A percentile compares a stretch with the other conserved stretches of the same genome.
Evolutionary conservation across 2,888 invertebrate genomes (phyloP).

Genomic region (Trichacis sp.): DNA sequence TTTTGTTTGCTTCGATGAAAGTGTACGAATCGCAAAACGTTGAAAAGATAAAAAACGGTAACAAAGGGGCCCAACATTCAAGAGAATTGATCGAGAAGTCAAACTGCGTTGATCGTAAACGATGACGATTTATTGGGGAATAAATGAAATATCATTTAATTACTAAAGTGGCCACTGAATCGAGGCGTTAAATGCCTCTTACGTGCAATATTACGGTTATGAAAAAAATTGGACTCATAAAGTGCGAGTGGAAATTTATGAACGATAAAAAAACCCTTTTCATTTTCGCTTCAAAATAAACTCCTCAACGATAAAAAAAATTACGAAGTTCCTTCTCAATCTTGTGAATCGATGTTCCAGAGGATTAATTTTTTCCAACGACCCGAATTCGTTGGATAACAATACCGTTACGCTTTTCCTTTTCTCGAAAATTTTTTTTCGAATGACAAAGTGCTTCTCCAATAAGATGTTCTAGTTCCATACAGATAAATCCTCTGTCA

Average conservation of each 20-base stretch:
- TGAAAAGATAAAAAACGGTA: not conserved
- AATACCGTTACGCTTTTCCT: no score
- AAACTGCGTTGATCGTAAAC: not conserved
- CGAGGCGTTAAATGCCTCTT: no score
- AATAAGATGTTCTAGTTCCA: no score
- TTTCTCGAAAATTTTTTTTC: no score
- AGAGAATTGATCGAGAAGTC: not conserved
- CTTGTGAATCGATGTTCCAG: no score
- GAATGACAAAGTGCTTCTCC: no score
- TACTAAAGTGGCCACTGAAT: not conserved
- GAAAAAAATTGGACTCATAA: not conserved
- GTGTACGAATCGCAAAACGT: not conserved
- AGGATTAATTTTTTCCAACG: no score
- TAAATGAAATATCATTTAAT: not conserved
- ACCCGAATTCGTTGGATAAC: no score
- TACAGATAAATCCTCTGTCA: no score
- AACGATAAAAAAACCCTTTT: no score
- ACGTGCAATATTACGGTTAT: no score
- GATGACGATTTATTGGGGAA: constrained; percentile 2
- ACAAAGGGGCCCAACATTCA: not conserved
- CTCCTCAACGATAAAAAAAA: not conserved
- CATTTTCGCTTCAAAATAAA: not conserved
- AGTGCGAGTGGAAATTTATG: not conserved
- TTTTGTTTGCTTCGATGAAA: not conserved
- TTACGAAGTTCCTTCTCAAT: not conserved